Base-by-base conservation (phyloP, 2,797 vertebrate species). In the Gephyroberyx darwinii region DNA sequence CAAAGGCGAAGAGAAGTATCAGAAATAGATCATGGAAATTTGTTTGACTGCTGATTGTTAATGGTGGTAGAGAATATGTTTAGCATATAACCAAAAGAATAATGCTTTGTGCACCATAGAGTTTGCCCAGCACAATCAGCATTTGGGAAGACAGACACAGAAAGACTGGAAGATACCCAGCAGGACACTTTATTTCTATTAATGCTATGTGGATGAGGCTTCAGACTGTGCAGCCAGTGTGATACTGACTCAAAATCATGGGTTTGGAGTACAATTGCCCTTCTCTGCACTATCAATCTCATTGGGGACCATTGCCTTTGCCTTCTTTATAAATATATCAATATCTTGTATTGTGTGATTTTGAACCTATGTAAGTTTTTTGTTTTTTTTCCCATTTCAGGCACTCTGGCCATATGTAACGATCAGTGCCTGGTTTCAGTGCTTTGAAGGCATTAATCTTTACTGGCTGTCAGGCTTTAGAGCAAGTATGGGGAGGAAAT, bases 281-380 rank as follows among this genome's bases (percentile, higher is more conserved):
- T 92, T 91, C 80, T 88, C 91, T 93, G 90, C 92, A 92, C 90
- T 92, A 89, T 87, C 84, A 81, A 81, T 77, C 43, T 75, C 78
- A 74, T 43, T 33, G 78, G 68, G 85, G 80, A 84, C 73, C 57
- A 78, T 80, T 72, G 58, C 35, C 73, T 56, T 74, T 66, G 75
- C 72, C 60, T 75, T 76, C 58, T 30, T 60, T 82, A 75, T 86
- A 2, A 26, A 26, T 26, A 26, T 55, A 61, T 78, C 61, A 63
- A 30, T 63, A 22, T 70, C 61, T 77, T 69, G 61, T 82, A 73
- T 71, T 57, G 19, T 71, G 60, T 70, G 48, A 68, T 59, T 77
- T 77, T 31, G 39, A 71, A 61, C 61, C 64, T 30, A 31, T 78
- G 58, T 80, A 50, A 31, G 75, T 53, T 26, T 31, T 47, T 33